A percentile compares a stretch with the other conserved stretches of the same genome.
Conservation (phyloP, 1,140 invertebrate species). For the Polyergus mexicanus region DNA sequence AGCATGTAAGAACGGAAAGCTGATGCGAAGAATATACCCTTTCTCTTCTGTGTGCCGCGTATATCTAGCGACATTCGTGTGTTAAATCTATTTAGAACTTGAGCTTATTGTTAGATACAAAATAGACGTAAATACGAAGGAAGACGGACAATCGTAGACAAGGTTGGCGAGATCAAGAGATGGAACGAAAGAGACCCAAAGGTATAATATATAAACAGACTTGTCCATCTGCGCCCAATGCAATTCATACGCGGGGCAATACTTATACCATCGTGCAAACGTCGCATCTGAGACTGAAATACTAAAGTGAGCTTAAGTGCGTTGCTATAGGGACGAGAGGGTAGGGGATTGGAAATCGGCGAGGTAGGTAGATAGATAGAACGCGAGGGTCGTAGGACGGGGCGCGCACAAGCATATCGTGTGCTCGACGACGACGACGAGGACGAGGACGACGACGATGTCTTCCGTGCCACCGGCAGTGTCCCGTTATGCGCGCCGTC, state of each 20-base stretch:
- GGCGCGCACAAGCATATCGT: neutral
- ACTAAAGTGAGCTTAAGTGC: conserved; percentile 81
- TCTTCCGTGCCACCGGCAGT: neutral
- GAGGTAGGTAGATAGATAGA: conserved; percentile 13
- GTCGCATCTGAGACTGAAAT: conserved; percentile 75
- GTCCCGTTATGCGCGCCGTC: conserved; percentile 13
- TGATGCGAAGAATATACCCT: conserved; percentile 17
- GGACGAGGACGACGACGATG: conserved; percentile 13
- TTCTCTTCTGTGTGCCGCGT: conserved; percentile 5
- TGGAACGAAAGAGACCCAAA: neutral
- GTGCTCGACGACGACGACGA: conserved; percentile 27
- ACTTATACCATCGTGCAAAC: conserved; percentile 71
- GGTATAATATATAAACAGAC: too few relatives aligned
- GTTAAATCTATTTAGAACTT: conserved; percentile 64
- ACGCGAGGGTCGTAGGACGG: neutral
- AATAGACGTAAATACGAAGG: neutral
- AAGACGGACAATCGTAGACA: neutral
- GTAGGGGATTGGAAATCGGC: conserved; percentile 32
- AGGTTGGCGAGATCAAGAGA: neutral
- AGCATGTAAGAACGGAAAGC: neutral
- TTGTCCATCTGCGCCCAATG: neutral
- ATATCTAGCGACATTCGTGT: conserved; percentile 42
- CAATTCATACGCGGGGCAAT: conserved; percentile 45
- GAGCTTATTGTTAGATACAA: neutral
- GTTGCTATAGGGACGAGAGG: conserved; percentile 80